phyloP scores from a whole-genome alignment of 2,113 vertebrate genomes.

The Triplophysa siluroides region DNA sequence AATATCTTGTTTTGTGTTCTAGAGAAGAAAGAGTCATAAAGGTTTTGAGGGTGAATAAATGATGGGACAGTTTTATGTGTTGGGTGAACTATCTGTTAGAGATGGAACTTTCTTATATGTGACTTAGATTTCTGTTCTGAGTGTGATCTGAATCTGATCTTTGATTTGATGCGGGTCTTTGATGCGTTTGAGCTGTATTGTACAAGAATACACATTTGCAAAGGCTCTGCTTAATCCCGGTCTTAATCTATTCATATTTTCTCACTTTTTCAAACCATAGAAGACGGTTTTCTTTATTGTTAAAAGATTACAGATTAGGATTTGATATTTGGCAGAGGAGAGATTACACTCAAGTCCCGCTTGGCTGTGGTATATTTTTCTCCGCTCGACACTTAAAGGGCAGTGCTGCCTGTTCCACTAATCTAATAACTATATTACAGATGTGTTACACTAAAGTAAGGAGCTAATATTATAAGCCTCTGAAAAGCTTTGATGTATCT shows the following conservation, averaged over 20 bases:
- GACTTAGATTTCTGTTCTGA: too few relatives aligned
- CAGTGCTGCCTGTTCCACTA: conserved; percentile 14
- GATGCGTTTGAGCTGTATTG: too few relatives aligned
- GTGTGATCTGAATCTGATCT: not conserved
- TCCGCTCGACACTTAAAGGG: conserved; percentile 50
- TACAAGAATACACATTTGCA: not conserved
- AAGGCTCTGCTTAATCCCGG: not conserved
- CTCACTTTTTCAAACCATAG: not conserved
- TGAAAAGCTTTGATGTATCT: conserved; percentile 9
- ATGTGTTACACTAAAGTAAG: not conserved
- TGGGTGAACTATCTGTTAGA: too few relatives aligned
- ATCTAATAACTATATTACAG: conserved; percentile 33
- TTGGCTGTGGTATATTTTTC: conserved; percentile 33
- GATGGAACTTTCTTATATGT: too few relatives aligned
- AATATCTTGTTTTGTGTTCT: too few relatives aligned
- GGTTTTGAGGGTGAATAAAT: too few relatives aligned
- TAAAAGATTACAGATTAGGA: conserved; percentile 48
- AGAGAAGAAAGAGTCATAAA: too few relatives aligned
- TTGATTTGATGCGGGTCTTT: not conserved
- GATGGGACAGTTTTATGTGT: too few relatives aligned
- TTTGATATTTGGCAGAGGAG: conserved; percentile 32
- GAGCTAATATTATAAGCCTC: conserved; percentile 21
- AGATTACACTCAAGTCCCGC: conserved; percentile 51
- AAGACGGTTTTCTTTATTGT: conserved; percentile 42
- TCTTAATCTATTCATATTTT: not conserved